These are phyloP conservation scores for Clarias fuscus DNA, from an alignment of 2,797 vertebrate genomes.

Conservation along the genomic window DNA sequence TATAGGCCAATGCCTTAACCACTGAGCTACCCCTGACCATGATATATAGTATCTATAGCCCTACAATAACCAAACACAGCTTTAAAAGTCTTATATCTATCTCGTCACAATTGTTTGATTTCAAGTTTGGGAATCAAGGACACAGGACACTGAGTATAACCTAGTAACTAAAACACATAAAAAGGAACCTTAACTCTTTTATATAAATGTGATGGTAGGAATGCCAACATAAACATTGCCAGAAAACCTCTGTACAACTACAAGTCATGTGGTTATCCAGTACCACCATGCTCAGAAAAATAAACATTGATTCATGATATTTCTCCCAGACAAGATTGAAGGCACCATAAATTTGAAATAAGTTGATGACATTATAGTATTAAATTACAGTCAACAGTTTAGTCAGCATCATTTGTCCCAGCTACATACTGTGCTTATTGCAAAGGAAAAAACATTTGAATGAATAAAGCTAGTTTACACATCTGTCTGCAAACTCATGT, in stretches of 20 bases:
- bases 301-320: not conserved
- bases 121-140: not conserved
- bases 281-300: not conserved
- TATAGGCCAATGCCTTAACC: too few species aligned
- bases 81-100: not conserved
- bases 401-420: not conserved
- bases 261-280: not conserved
- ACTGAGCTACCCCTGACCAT: too few species aligned
- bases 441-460: not conserved
- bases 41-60: not conserved
- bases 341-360: not conserved
- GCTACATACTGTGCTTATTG: not conserved
- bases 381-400: conserved; percentile 4
- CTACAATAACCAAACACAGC: not conserved
- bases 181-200: not conserved
- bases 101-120: conserved; percentile 3
- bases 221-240: not conserved
- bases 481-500: not conserved
- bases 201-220: not conserved
- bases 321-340: not conserved
- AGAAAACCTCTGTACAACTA: not conserved
- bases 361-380: not conserved
- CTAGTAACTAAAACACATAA: not conserved
- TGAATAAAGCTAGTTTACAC: not conserved
- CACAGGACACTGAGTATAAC: not conserved